These are phyloP conservation scores for Pocota personata DNA, from an alignment of 2,888 invertebrate species.

Conservation along the genomic window DNA sequence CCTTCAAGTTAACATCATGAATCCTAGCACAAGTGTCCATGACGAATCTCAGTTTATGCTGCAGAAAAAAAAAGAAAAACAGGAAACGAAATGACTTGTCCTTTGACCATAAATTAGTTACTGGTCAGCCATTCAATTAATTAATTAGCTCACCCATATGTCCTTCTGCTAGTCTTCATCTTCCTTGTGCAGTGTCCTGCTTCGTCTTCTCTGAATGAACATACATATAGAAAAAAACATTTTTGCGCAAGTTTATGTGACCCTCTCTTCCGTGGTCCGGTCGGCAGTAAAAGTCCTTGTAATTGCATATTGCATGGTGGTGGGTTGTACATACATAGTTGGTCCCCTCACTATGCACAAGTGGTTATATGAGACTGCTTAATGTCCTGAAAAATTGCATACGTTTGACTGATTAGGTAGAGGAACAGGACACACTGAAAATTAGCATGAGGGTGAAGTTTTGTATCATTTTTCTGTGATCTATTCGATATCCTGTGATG, in stretches of 20 bases:
- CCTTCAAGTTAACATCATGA: conserved; percentile 7
- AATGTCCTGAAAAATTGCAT: conserved; percentile 73
- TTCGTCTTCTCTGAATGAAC: conserved; percentile 9
- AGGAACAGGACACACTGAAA: conserved; percentile 18
- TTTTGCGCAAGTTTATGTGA: conserved; percentile 34
- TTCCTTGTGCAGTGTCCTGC: conserved; percentile 5
- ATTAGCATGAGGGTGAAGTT: conserved; percentile 63
- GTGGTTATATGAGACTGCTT: conserved; percentile 65
- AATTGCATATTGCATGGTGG: conserved; percentile 68
- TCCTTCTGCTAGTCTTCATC: conserved; percentile 34
- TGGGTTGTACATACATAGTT: conserved; percentile 4
- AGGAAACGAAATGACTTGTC: conserved; percentile 58
- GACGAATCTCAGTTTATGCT: conserved; percentile 55
- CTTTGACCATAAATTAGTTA: conserved; percentile 74
- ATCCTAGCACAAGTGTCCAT: conserved; percentile 41
- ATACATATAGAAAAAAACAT: conserved; percentile 16
- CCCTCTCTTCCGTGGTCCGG: background rate
- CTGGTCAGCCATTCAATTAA: conserved; percentile 73
- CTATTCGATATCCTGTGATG: conserved; percentile 51
- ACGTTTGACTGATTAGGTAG: conserved; percentile 67
- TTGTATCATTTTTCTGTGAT: conserved; percentile 52
- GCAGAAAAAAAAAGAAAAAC: background rate
- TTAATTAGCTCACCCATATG: conserved; percentile 70
- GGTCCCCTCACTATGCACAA: conserved; percentile 35
- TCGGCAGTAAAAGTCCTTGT: conserved; percentile 57